These are phyloP conservation scores for Cordilura impudica DNA, from an alignment of 2,888 invertebrate species.

Conservation along the genomic window DNA sequence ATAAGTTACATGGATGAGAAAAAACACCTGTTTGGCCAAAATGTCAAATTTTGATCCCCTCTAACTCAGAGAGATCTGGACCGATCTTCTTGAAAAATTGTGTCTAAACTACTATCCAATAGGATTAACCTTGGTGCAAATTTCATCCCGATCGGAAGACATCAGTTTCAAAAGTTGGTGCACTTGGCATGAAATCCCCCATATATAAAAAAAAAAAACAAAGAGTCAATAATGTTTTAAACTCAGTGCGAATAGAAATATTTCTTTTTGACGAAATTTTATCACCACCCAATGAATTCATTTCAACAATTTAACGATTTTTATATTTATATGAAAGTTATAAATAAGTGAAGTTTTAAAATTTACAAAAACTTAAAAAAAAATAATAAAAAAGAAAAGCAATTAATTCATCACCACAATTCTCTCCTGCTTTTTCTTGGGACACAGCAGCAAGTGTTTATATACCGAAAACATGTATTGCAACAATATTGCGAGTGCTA, in stretches of 20 bases:
- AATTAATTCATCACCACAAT: constrained; percentile 25
- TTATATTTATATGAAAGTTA: constrained; percentile 5
- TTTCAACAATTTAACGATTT: constrained; percentile 58
- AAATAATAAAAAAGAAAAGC: constrained; percentile 13
- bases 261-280: constrained; percentile 44
- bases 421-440: not conserved
- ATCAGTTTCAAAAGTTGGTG: no score
- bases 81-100: no score
- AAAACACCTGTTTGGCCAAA: no score
- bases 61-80: no score
- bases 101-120: no score
- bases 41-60: no score
- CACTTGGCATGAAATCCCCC: no score
- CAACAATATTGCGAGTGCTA: no score
- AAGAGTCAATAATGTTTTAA: not conserved
- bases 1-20: no score
- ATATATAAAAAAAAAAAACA: constrained; percentile 1
- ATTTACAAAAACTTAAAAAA: not conserved
- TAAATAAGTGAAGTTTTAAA: not conserved
- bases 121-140: no score
- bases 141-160: no score
- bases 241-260: not conserved
- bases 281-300: constrained; percentile 26
- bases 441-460: not conserved
- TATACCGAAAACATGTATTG: no score